Evolutionary conservation across 2,888 invertebrate species (phyloP).

Genomic region (Tupiocoris notatus): DNA sequence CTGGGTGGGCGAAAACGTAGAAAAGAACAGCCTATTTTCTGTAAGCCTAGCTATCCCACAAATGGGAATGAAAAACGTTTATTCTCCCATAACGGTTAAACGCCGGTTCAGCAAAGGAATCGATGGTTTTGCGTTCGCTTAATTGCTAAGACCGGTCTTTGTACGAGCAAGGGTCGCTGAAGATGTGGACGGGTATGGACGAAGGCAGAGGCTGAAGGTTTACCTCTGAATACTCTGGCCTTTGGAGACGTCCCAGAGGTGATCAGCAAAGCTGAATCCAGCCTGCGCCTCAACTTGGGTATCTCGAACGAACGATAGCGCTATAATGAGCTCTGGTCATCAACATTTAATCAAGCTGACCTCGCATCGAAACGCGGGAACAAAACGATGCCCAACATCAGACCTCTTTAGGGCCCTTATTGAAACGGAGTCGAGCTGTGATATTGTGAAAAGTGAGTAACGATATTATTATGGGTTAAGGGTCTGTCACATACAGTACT

Average conservation of each 20-base stretch:
- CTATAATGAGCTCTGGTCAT: constrained; percentile 34
- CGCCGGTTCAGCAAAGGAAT: background rate
- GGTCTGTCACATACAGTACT: no score
- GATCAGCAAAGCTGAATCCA: background rate
- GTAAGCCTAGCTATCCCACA: no score
- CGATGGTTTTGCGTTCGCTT: background rate
- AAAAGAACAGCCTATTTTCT: no score
- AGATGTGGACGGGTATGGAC: no score
- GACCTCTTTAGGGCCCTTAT: background rate
- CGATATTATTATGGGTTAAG: no score
- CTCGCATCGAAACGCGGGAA: background rate
- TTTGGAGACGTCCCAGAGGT: background rate
- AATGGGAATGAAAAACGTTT: no score
- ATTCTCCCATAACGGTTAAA: no score
- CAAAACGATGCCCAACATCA: background rate
- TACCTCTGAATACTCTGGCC: background rate
- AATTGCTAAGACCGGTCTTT: background rate
- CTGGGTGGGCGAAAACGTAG: no score
- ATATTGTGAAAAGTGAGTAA: no score
- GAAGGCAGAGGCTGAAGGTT: background rate
- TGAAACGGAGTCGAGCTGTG: no score
- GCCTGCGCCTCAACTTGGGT: background rate
- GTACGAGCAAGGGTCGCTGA: no score
- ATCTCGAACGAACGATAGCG: background rate
- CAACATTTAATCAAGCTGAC: constrained; percentile 31